Percentiles rank a stretch among this genome's conserved stretches.
Conservation (phyloP, 2,888 invertebrate genomes). For the Orthonevra nobilis region DNA sequence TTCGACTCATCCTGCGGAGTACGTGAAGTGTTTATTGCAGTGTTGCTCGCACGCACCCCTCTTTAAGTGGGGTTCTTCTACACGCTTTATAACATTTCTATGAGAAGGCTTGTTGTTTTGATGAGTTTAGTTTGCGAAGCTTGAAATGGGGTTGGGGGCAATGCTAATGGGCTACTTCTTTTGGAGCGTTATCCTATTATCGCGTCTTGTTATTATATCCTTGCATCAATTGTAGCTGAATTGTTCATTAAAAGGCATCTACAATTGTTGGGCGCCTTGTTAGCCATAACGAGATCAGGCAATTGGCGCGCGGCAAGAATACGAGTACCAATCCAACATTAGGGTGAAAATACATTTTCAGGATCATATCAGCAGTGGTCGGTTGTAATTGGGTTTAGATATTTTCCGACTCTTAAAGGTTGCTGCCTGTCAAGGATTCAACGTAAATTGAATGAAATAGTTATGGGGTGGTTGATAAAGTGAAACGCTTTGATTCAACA, state of each 20-base stretch:
- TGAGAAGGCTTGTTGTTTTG: too few species aligned
- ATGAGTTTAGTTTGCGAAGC: too few species aligned
- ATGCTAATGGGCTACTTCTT: constrained; percentile 39
- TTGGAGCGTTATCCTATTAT: constrained; percentile 40
- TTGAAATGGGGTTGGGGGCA: too few species aligned
- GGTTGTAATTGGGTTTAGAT: constrained; percentile 22
- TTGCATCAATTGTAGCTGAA: constrained; percentile 56
- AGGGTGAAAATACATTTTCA: constrained; percentile 20
- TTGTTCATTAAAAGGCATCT: constrained; percentile 56
- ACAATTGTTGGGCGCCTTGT: constrained; percentile 19
- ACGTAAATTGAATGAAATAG: constrained; percentile 18
- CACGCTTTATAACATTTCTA: too few species aligned
- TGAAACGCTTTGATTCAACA: constrained; percentile 15
- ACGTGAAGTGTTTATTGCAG: constrained; percentile 44
- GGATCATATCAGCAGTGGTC: constrained; percentile 7
- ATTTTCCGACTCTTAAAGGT: constrained; percentile 42
- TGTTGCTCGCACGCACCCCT: too few species aligned
- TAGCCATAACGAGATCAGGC: neutral
- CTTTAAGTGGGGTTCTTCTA: too few species aligned
- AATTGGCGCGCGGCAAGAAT: neutral
- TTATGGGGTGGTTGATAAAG: constrained; percentile 1
- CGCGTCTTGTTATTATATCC: constrained; percentile 44
- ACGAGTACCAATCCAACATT: neutral
- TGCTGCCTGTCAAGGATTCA: constrained; percentile 16
- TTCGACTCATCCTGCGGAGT: neutral